These are phyloP conservation scores for Agrilus planipennis DNA, from an alignment of 1,140 invertebrate genomes.

Conservation along the genomic window DNA sequence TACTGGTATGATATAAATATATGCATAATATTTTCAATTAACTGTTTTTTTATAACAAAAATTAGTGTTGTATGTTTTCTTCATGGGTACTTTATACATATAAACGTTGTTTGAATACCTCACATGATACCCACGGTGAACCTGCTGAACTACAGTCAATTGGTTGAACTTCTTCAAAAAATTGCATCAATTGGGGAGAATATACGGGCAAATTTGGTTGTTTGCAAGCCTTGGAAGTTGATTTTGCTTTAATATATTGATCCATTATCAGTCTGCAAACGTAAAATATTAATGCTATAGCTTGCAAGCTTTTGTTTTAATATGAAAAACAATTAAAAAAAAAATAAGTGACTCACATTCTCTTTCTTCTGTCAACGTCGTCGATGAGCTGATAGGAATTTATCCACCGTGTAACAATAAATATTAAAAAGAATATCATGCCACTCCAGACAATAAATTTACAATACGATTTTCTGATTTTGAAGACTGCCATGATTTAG, in stretches of 20 bases:
- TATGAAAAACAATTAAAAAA: too few species aligned
- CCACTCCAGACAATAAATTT: too few species aligned
- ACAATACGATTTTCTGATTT: too few species aligned
- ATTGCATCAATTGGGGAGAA: slow-evolving; percentile 43
- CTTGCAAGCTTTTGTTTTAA: too few species aligned
- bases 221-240: slow-evolving; percentile 41
- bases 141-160: slow-evolving; percentile 46
- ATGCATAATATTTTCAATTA: neutral
- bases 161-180: slow-evolving; percentile 44
- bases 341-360: too few species aligned
- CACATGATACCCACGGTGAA: slow-evolving; percentile 43
- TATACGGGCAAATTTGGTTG: slow-evolving; percentile 51
- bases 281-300: slow-evolving; percentile 1
- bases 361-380: too few species aligned
- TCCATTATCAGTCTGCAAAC: slow-evolving; percentile 30
- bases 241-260: slow-evolving; percentile 30
- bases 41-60: too few species aligned
- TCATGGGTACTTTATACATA: neutral
- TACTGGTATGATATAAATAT: neutral
- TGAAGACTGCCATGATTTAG: too few species aligned
- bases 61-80: too few species aligned
- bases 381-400: too few species aligned
- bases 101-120: slow-evolving; percentile 21
- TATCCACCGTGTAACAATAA: too few species aligned
- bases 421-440: too few species aligned